Evolutionary conservation across 1,140 invertebrate species (phyloP).

Genomic region (Tetramorium simillimum): DNA sequence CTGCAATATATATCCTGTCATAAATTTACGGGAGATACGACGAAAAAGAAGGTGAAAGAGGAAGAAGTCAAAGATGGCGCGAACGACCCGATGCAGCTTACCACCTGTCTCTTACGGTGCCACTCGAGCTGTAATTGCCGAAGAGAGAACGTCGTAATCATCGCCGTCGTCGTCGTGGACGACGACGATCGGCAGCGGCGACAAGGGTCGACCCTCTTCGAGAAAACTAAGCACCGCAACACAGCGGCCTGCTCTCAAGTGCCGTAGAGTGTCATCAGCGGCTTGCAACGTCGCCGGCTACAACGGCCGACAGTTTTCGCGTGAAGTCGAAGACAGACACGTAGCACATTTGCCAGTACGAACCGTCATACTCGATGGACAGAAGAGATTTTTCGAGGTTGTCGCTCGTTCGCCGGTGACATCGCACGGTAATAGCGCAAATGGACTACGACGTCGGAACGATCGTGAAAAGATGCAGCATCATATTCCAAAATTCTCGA

Average conservation of each 20-base stretch:
- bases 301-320: conserved; percentile 74
- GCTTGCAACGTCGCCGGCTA: conserved; percentile 72
- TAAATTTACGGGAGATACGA: conserved; percentile 61
- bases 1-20: conserved; percentile 37
- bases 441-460: conserved; percentile 22
- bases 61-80: conserved; percentile 57
- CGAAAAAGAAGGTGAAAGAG: conserved; percentile 26
- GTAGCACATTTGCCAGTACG: conserved; percentile 68
- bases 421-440: conserved; percentile 62
- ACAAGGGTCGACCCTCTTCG: conserved; percentile 70
- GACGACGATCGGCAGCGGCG: conserved; percentile 60
- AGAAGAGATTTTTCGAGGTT: conserved; percentile 67
- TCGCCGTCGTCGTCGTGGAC: conserved; percentile 67
- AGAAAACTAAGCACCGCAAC: conserved; percentile 65
- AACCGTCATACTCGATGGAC: conserved; percentile 58
- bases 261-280: conserved; percentile 72
- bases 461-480: conserved; percentile 10
- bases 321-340: conserved; percentile 57
- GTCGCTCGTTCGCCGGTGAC: conserved; percentile 63
- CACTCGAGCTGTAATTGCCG: conserved; percentile 79
- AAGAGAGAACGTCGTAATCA: conserved; percentile 72
- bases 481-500: background rate
- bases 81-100: conserved; percentile 68
- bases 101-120: conserved; percentile 77
- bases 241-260: conserved; percentile 64